Evolutionary conservation across 2,113 vertebrate species (phyloP).

Genomic region (Mus pahari): DNA sequence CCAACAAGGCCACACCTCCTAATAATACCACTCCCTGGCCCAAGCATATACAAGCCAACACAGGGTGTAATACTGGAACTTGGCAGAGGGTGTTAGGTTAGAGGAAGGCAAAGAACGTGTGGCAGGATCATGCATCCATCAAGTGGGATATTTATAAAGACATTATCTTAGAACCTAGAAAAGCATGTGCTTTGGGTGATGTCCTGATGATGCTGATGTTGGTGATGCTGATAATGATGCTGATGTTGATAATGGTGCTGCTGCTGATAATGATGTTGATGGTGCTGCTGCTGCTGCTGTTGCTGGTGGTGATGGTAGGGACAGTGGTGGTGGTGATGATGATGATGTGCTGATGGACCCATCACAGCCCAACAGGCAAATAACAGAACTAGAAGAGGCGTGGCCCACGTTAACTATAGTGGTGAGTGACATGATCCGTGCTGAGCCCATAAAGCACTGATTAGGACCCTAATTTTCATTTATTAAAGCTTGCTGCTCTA

Average conservation of each 20-base stretch:
- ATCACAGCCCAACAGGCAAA: not conserved
- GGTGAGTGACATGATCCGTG: conserved; percentile 48
- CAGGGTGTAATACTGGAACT: not conserved
- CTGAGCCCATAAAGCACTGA: conserved; percentile 40
- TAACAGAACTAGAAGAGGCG: not conserved
- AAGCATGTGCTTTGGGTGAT: not conserved
- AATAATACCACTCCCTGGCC: no score
- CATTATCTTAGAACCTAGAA: not conserved
- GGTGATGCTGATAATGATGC: not conserved
- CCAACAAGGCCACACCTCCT: no score
- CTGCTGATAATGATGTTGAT: accelerated
- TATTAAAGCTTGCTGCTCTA: conserved; percentile 77
- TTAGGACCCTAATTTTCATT: conserved; percentile 74
- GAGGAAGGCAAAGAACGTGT: not conserved
- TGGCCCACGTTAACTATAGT: not conserved
- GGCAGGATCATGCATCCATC: not conserved
- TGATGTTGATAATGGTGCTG: not conserved
- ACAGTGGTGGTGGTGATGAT: no score
- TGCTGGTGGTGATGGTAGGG: no score
- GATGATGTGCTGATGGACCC: not conserved
- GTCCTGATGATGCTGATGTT: not conserved
- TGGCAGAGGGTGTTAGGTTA: not conserved
- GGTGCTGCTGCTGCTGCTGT: no score
- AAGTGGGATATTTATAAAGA: not conserved
- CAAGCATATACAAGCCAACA: no score